These are phyloP conservation scores for Silurus meridionalis DNA, from an alignment of 2,113 vertebrate genomes.

Conservation along the genomic window DNA sequence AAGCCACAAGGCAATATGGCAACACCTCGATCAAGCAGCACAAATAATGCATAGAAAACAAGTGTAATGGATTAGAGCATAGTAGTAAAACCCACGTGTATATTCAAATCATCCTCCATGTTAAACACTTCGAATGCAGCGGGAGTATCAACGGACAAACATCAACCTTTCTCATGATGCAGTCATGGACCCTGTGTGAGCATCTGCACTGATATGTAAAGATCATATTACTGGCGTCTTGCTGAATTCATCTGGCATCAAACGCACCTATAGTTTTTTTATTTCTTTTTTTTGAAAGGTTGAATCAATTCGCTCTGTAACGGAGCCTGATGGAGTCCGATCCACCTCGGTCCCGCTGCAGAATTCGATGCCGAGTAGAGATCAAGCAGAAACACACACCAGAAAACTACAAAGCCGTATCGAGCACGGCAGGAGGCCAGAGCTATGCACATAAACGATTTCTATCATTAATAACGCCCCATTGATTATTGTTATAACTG, in stretches of 20 bases:
- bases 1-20: too few species aligned
- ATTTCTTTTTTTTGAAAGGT: slow-evolving; percentile 45
- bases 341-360: slow-evolving; percentile 35
- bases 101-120: slow-evolving; percentile 4
- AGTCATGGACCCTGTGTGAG: not conserved
- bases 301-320: slow-evolving; percentile 53
- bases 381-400: slow-evolving; percentile 49
- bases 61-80: not conserved
- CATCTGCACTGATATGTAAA: slow-evolving; percentile 37
- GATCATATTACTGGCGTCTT: slow-evolving; percentile 45
- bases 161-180: not conserved
- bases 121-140: slow-evolving; percentile 5
- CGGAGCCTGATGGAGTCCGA: slow-evolving; percentile 34
- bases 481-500: slow-evolving; percentile 77
- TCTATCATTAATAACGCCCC: slow-evolving; percentile 76
- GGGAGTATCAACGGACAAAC: not conserved
- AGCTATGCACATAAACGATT: slow-evolving; percentile 71
- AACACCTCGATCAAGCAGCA: not conserved
- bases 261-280: slow-evolving; percentile 40
- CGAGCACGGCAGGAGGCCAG: slow-evolving; percentile 60
- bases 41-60: not conserved
- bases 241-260: slow-evolving; percentile 55
- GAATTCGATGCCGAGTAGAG: slow-evolving; percentile 54
- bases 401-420: slow-evolving; percentile 60
- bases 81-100: not conserved